Evolutionary conservation across 2,113 vertebrate species (phyloP).

Genomic region (Lophotis ruficrista): DNA sequence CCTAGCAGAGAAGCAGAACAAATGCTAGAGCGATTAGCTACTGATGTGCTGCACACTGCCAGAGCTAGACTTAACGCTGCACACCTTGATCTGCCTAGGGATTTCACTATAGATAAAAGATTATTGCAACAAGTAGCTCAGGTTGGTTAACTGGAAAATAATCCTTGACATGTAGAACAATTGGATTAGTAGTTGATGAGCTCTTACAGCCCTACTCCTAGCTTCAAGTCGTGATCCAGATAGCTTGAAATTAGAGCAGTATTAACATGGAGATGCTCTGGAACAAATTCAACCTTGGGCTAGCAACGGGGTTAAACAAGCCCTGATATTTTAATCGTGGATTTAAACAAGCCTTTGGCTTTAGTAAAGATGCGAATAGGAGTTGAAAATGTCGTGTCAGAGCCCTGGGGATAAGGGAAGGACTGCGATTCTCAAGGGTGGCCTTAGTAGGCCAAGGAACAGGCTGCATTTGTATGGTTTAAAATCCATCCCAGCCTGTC

Average conservation of each 20-base stretch:
- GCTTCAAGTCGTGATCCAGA: neutral
- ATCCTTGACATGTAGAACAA: neutral
- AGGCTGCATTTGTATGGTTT: neutral
- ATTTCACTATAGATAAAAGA: neutral
- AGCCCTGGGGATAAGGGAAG: neutral
- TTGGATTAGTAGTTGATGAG: slow-evolving; percentile 5
- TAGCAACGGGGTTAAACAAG: neutral
- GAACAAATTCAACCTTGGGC: neutral
- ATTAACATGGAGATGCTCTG: neutral
- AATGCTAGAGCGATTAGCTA: neutral
- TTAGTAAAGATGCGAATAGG: neutral
- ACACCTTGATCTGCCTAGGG: neutral
- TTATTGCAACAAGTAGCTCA: slow-evolving; percentile 18
- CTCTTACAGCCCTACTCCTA: neutral
- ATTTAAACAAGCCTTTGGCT: neutral
- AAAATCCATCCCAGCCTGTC: neutral
- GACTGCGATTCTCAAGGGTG: neutral
- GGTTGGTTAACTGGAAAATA: slow-evolving; percentile 20
- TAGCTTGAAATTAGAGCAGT: neutral
- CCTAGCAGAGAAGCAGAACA: neutral
- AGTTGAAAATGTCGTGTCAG: neutral
- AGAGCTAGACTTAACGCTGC: neutral
- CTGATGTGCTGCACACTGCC: neutral
- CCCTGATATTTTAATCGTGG: neutral
- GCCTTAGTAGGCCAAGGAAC: neutral